Evolutionary conservation across 2,113 vertebrate genomes (phyloP), one percentile per base, ranked within the genome.

Genomic region (Tamias sibiricus): DNA sequence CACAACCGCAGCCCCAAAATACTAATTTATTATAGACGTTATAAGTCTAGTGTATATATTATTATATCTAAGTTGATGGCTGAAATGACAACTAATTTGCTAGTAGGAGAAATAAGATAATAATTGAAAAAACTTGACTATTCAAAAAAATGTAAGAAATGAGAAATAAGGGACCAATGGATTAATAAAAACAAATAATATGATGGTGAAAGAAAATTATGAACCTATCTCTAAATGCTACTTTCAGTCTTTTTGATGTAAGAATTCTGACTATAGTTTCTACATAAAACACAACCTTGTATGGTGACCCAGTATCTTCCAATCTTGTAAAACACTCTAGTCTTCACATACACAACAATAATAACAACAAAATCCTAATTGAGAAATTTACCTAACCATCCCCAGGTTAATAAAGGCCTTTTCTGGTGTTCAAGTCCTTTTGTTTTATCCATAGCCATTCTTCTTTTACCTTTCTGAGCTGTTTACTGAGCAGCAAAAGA

Each of bases 401-500:
- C 8, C 72, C 44, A 13, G 26, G 19, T 28, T 87, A 80, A 69
- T 64, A n/a, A 47, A 89, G 19, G 8, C 44, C 54, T 4, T 13
- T 66, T 83, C 37, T 87, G 76, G 49, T 30, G 30, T n/a, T 96
- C 42, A 26, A 4, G 42, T 74, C 47, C 49, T 81, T 7, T 75
- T 26, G 12, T 82, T 86, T 82, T 37, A 49, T 35, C 44, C 16
- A 4, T n/a, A 74, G 32, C 64, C 52, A 82, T 42, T 54, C 62
- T 54, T 64, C 4, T 91, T 87, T 88, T 64, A 94, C 80, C 76
- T 95, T 94, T 82, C 77, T 57, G 57, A 80, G 64, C 28, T 92
- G 83, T 52, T 62, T 95, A 86, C 64, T 83, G 79, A 94, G 49
- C 35, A 96, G 87, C 88, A 89, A 86, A 92, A 96, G 72, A 59